phyloP scores from a whole-genome alignment of 2,888 invertebrate genomes.

The Cantharis lateralis region DNA sequence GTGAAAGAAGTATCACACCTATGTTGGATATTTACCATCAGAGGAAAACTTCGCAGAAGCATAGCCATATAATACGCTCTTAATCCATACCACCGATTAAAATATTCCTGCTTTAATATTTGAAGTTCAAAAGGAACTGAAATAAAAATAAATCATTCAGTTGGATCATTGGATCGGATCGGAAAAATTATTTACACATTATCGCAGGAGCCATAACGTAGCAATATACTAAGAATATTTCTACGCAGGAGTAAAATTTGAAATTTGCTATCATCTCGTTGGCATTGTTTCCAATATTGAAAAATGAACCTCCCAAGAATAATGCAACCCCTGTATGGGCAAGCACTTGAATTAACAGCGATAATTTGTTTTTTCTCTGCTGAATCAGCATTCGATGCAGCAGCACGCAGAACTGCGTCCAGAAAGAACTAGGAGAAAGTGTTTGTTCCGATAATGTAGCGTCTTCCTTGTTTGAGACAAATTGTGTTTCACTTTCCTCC shows the following conservation, averaged over 20 bases:
- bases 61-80: slow-evolving; percentile 66
- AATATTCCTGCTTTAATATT: slow-evolving; percentile 65
- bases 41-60: slow-evolving; percentile 62
- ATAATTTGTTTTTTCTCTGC: background rate
- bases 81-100: slow-evolving; percentile 70
- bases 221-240: background rate
- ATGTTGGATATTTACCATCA: slow-evolving; percentile 23
- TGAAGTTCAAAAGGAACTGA: slow-evolving; percentile 67
- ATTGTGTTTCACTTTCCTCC: background rate
- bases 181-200: background rate
- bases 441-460: background rate
- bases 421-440: background rate
- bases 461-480: background rate
- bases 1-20: no score
- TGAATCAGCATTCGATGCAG: background rate
- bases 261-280: background rate
- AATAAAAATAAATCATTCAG: slow-evolving; percentile 34
- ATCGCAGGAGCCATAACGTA: background rate
- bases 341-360: background rate
- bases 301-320: background rate
- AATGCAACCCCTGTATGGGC: background rate
- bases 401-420: background rate
- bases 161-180: background rate
- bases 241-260: background rate
- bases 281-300: background rate